Evolutionary conservation across 2,888 invertebrate genomes (phyloP).

Genomic region (Drosophila trichaetosa): DNA sequence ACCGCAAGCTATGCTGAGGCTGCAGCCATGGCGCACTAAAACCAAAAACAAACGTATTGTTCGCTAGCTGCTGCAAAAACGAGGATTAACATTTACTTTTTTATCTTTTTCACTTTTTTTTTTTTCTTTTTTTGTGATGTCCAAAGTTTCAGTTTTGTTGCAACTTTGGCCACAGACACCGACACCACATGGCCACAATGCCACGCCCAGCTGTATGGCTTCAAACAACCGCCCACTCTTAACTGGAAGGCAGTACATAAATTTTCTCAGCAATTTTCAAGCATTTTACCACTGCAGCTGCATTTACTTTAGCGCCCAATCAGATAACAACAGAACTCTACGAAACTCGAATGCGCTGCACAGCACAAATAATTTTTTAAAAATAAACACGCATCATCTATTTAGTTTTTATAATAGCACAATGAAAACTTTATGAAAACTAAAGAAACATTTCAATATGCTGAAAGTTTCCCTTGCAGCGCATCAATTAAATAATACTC

Average conservation of each 20-base stretch:
- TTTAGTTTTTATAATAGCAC: not conserved
- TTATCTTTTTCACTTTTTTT: not conserved
- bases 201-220: slow-evolving; percentile 24
- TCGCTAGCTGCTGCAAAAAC: slow-evolving; percentile 48
- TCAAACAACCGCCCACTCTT: slow-evolving; percentile 31
- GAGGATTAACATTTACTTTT: slow-evolving; percentile 42
- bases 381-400: not conserved
- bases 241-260: slow-evolving; percentile 60
- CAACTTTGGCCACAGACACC: slow-evolving; percentile 76
- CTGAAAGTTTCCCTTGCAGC: not conserved
- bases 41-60: slow-evolving; percentile 77
- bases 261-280: slow-evolving; percentile 57
- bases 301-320: slow-evolving; percentile 39
- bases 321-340: slow-evolving; percentile 39
- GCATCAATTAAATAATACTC: slow-evolving; percentile 5
- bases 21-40: slow-evolving; percentile 35
- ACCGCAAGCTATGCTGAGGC: slow-evolving; percentile 75
- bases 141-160: slow-evolving; percentile 76
- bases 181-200: slow-evolving; percentile 39
- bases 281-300: slow-evolving; percentile 38
- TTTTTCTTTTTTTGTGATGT: slow-evolving; percentile 19
- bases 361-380: not conserved
- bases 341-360: slow-evolving; percentile 22
- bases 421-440: too few relatives aligned
- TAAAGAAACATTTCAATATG: too few relatives aligned